Base-by-base conservation (phyloP, 2,888 invertebrate species). In the Mystacides longicornis region DNA sequence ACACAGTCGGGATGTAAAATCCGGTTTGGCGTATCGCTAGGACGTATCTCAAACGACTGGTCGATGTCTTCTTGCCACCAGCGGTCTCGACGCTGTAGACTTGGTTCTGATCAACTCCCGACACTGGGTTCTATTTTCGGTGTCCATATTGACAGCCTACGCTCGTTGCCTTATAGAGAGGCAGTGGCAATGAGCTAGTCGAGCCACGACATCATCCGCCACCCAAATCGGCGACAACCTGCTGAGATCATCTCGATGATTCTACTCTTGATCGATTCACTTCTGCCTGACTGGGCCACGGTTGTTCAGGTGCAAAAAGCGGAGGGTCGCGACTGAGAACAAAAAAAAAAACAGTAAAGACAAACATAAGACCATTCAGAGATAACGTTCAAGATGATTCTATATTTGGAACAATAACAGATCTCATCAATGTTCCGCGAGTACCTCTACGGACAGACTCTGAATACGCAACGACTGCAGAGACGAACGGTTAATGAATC, bases 181-280 rank as follows among this genome's bases (percentile, higher is more conserved):
- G 59, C 60, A 60, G 59, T 60, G 60, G 58, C 60, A 59, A 55
- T 54, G 60, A 60, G 60, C 58, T 52, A 27, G 23, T 37, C 58
- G 56, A 45, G 55, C 55, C 27, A 46, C 47, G n/a, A 20, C 37
- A 7, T 23, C 42, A 46, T 43, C 23, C 48, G 52, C 49, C 54
- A 52, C 58, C 54, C 53, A 54, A 56, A 54, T 27, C 43, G 52
- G 56, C 56, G 58, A 58, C 60, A 58, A 54, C 58, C 57, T 55
- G 59, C 47, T 49, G 60, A 55, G 57, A 53, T 57, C 57, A 55
- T 27, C 37, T 37, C 7, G 27, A 27, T 27, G 5, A 11, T 7
- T 5, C 7, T 27, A 11, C 27, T 27, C 5, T 27, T 7, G 27
- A 11, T 27, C 7, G 11, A 37, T 4, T 37, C n/a, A 37, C 37